A percentile compares a stretch with the other conserved stretches of the same genome.
Conservation (phyloP, 1,140 invertebrate genomes). For the Apis laboriosa region DNA sequence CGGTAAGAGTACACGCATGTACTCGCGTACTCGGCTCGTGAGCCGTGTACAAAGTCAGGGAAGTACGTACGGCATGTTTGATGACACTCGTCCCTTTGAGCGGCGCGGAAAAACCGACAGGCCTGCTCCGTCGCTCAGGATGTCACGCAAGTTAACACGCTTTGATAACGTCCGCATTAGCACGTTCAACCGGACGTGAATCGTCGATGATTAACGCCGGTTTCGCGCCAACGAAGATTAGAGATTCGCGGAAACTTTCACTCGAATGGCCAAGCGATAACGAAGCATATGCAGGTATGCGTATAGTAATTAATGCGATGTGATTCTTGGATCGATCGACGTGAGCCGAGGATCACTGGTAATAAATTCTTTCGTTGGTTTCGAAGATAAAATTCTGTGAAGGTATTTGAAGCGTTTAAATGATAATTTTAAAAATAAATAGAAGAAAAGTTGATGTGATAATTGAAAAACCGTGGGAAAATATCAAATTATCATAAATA, state of each 20-base stretch:
- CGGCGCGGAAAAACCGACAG: slow-evolving; percentile 28
- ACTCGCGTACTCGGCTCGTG: slow-evolving; percentile 39
- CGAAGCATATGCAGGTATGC: neutral
- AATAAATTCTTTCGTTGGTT: neutral
- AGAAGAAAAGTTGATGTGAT: too few species aligned
- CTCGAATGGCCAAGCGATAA: neutral
- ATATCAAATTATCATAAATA: neutral
- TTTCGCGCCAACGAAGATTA: neutral
- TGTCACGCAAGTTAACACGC: slow-evolving; percentile 46
- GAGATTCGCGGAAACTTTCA: slow-evolving; percentile 42
- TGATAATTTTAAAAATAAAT: too few species aligned
- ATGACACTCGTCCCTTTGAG: slow-evolving; percentile 45
- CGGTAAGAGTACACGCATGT: slow-evolving; percentile 25
- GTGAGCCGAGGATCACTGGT: neutral
- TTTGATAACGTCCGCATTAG: slow-evolving; percentile 42
- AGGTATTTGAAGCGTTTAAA: neutral
- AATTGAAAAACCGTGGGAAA: neutral
- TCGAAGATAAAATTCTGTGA: neutral
- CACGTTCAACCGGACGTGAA: slow-evolving; percentile 33
- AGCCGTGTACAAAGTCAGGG: slow-evolving; percentile 36
- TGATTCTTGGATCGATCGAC: neutral
- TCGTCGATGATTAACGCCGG: slow-evolving; percentile 36
- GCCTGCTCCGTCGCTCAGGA: slow-evolving; percentile 27
- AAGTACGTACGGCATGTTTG: slow-evolving; percentile 45
- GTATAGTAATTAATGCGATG: neutral